Evolutionary conservation across 2,113 vertebrate genomes (phyloP).

Genomic region (Oxyura jamaicensis): DNA sequence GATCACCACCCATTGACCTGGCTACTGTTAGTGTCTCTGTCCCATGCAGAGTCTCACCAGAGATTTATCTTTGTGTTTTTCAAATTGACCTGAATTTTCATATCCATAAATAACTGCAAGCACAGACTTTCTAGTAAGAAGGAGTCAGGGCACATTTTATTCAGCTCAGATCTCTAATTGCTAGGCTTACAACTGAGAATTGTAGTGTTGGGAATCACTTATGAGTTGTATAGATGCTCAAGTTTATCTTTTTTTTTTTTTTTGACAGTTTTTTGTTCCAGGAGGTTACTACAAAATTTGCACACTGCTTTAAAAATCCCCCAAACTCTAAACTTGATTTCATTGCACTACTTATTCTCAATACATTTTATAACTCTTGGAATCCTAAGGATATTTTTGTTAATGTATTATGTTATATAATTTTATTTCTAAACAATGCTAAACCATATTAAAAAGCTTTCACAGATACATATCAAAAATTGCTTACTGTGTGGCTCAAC

Average conservation of each 20-base stretch:
- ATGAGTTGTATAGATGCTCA: background rate
- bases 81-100: background rate
- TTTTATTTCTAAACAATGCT: background rate
- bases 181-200: background rate
- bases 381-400: background rate
- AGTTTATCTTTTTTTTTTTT: no score
- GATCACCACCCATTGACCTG: accelerated
- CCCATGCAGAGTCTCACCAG: background rate
- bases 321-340: background rate
- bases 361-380: background rate
- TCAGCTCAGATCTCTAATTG: background rate
- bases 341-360: background rate
- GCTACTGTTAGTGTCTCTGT: background rate
- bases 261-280: background rate
- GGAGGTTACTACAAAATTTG: background rate
- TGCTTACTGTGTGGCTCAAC: background rate
- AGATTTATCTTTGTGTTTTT: background rate
- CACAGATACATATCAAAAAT: background rate
- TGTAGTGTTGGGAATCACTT: background rate
- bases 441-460: background rate
- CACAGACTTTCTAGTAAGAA: background rate
- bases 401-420: background rate
- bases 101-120: background rate
- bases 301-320: background rate
- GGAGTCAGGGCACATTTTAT: background rate